Conservation (phyloP, 2,113 vertebrate species). For the Xiphorhynchus elegans region DNA sequence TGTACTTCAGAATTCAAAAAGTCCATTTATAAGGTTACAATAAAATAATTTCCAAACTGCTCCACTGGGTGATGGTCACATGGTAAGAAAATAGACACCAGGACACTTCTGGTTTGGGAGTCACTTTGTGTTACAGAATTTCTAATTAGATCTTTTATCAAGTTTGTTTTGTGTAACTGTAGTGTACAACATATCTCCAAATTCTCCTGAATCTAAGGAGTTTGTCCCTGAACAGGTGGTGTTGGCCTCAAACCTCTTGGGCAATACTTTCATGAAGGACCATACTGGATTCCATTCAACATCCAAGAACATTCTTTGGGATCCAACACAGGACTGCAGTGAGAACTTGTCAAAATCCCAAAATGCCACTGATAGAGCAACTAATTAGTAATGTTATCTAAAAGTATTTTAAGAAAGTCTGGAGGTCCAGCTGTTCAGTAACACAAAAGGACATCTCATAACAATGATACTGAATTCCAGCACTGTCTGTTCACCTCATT, state of each 20-base stretch:
- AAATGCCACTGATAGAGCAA: neutral
- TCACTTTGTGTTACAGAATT: neutral
- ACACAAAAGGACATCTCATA: neutral
- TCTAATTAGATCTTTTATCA: neutral
- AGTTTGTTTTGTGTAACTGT: neutral
- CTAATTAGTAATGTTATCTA: neutral
- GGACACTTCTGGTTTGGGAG: neutral
- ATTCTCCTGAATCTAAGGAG: neutral
- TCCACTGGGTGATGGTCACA: neutral
- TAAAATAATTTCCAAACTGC: neutral
- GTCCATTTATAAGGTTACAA: neutral
- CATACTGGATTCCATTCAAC: neutral
- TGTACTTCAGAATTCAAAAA: neutral
- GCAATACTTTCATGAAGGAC: neutral
- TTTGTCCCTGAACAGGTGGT: neutral
- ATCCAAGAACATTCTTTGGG: neutral
- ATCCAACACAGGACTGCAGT: neutral
- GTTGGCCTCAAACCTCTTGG: neutral
- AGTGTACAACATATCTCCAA: neutral
- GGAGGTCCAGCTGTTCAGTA: neutral
- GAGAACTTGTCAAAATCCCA: neutral
- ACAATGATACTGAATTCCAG: neutral
- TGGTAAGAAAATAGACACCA: neutral
- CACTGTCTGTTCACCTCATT: neutral
- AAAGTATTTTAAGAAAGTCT: neutral